phyloP scores from a whole-genome alignment of 2,113 vertebrate genomes.

The Crotalus tigris region DNA sequence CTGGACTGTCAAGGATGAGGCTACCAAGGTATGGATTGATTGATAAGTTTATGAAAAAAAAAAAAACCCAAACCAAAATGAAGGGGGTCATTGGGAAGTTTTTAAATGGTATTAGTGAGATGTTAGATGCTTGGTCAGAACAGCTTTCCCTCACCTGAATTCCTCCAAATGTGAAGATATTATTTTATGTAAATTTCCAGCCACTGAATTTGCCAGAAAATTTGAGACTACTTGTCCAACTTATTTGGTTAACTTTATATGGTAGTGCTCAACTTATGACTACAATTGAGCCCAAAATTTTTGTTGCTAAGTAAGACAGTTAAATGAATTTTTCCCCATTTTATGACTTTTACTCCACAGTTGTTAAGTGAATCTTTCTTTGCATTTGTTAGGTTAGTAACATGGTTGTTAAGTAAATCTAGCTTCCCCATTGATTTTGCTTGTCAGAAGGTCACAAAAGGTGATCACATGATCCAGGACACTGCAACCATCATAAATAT shows the following conservation, averaged over 20 bases:
- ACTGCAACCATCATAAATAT: background rate
- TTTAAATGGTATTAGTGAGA: background rate
- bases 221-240: background rate
- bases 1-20: slow-evolving; percentile 84
- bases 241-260: background rate
- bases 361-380: background rate
- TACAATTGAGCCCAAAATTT: too few species aligned
- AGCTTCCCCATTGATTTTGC: background rate
- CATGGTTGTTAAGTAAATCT: background rate
- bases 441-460: background rate
- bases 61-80: background rate
- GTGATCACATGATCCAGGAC: background rate
- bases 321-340: too few species aligned
- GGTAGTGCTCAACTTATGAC: too few species aligned
- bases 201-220: background rate
- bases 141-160: background rate
- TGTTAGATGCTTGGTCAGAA: background rate
- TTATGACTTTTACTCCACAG: background rate
- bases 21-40: slow-evolving; percentile 75
- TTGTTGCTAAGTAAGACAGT: too few species aligned
- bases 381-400: background rate
- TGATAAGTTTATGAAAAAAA: background rate
- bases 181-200: background rate
- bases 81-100: background rate
- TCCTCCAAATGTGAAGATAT: background rate